These are phyloP conservation scores for Spinus olivaceus DNA, from an alignment of 2,797 vertebrate genomes.

Conservation along the genomic window DNA sequence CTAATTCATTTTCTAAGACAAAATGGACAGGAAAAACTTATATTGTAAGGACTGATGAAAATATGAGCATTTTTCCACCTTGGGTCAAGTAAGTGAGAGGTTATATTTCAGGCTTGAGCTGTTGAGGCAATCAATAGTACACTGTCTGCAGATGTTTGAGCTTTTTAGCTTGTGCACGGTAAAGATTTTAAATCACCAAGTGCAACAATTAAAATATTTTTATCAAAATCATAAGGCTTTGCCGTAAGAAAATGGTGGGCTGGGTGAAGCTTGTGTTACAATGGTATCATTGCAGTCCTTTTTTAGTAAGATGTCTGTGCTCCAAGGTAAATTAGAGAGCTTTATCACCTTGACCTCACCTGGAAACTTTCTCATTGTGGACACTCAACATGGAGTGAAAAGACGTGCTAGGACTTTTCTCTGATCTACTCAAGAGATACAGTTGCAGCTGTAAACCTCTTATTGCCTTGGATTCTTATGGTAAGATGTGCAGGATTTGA, in stretches of 20 bases:
- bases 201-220: neutral
- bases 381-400: neutral
- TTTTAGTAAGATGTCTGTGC: neutral
- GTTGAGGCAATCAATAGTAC: neutral
- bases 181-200: neutral
- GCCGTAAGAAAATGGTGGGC: neutral
- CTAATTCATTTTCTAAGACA: neutral
- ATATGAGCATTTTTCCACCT: neutral
- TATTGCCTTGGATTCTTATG: neutral
- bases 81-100: neutral
- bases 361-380: neutral
- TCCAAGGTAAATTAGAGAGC: neutral
- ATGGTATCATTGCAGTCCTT: neutral
- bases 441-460: neutral
- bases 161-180: neutral
- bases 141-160: neutral
- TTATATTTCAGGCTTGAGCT: neutral
- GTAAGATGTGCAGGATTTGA: neutral
- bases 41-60: neutral
- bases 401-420: neutral
- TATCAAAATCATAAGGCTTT: neutral
- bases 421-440: neutral
- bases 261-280: neutral
- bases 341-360: neutral
- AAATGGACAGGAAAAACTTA: neutral